These are phyloP conservation scores for Acleris holmiana DNA, from an alignment of 2,888 invertebrate species.

Conservation along the genomic window DNA sequence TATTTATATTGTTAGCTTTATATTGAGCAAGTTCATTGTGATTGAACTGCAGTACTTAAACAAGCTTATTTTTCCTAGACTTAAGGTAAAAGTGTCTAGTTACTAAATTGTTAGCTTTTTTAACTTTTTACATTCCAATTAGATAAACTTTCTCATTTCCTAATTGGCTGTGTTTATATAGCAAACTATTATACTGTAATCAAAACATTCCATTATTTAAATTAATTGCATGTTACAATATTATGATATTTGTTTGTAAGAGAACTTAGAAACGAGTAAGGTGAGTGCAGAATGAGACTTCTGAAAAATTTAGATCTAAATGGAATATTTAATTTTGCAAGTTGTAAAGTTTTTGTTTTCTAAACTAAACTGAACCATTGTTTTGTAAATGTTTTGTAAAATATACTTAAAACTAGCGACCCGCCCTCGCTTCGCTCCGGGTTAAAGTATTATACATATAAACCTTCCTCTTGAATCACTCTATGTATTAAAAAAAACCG, in stretches of 20 bases:
- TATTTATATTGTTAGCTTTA: slow-evolving; percentile 50
- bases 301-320: too few species aligned
- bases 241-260: slow-evolving; percentile 3
- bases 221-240: not conserved
- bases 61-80: slow-evolving; percentile 76
- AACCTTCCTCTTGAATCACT: too few species aligned
- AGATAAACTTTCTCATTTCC: slow-evolving; percentile 53
- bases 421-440: too few species aligned
- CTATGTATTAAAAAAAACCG: too few species aligned
- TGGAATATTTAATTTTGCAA: too few species aligned
- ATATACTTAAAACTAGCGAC: too few species aligned
- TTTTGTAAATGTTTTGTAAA: too few species aligned
- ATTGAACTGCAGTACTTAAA: slow-evolving; percentile 77
- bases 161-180: slow-evolving; percentile 69
- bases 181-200: slow-evolving; percentile 23
- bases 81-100: slow-evolving; percentile 56
- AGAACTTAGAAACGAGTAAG: not conserved
- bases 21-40: slow-evolving; percentile 74
- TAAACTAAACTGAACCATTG: too few species aligned
- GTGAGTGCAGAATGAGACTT: slow-evolving; percentile 3
- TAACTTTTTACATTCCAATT: slow-evolving; percentile 77
- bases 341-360: too few species aligned
- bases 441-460: too few species aligned
- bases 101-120: slow-evolving; percentile 53
- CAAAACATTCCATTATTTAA: slow-evolving; percentile 27